Evolutionary conservation across 1,140 invertebrate genomes (phyloP).

Genomic region (Muscidifurax raptorellus): DNA sequence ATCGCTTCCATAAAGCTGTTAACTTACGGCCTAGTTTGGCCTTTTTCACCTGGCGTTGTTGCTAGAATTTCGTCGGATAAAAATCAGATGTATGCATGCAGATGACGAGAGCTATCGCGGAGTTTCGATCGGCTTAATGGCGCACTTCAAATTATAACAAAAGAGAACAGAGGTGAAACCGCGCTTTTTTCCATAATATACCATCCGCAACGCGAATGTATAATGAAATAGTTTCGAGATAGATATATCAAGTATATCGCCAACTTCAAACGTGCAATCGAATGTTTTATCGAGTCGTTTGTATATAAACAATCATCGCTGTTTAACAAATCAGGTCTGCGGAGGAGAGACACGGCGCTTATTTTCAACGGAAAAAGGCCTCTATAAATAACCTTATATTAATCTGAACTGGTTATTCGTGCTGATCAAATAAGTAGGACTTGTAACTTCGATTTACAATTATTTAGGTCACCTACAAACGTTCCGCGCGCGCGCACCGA

Average conservation of each 20-base stretch:
- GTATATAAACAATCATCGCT: not conserved
- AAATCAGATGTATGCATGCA: not conserved
- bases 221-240: no score
- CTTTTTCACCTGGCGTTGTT: not conserved
- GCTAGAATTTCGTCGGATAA: not conserved
- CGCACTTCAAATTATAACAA: not conserved
- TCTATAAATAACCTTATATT: not conserved
- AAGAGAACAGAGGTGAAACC: not conserved
- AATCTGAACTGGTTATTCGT: not conserved
- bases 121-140: not conserved
- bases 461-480: slow-evolving; percentile 22
- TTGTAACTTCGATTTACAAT: slow-evolving; percentile 18
- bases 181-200: no score
- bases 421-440: slow-evolving; percentile 10
- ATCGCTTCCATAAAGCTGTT: not conserved
- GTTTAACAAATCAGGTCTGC: no score
- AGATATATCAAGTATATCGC: no score
- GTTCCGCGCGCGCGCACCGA: not conserved
- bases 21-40: not conserved
- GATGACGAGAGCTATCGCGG: not conserved
- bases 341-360: no score
- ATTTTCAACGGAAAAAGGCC: no score
- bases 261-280: no score
- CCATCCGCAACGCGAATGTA: no score
- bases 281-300: not conserved